Conservation (phyloP, 2,888 invertebrate species). For the Pyrrhosoma nymphula region DNA sequence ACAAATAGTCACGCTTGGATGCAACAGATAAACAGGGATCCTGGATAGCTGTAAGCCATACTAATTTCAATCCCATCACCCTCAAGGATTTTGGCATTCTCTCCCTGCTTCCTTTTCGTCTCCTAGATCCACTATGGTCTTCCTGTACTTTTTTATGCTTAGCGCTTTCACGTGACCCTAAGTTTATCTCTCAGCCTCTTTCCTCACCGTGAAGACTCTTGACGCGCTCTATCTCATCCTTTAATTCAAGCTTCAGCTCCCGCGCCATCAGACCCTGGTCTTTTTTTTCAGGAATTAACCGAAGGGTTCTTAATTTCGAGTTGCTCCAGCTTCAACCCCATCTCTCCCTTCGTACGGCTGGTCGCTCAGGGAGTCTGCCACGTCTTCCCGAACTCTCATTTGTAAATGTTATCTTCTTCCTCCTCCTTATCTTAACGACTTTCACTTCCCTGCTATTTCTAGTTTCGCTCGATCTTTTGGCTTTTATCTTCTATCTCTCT, state of each 20-base stretch:
- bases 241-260: not conserved
- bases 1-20: not conserved
- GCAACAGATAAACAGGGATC: not conserved
- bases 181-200: not conserved
- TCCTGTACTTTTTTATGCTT: not conserved
- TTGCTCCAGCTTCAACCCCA: not conserved
- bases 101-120: not conserved
- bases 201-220: not conserved
- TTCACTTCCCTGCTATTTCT: not conserved
- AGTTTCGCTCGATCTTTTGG: not conserved
- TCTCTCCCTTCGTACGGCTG: not conserved
- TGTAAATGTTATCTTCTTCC: slow-evolving; percentile 34
- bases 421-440: slow-evolving; percentile 59
- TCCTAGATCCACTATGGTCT: too few relatives aligned
- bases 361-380: not conserved
- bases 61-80: not conserved
- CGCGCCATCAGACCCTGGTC: not conserved
- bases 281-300: not conserved
- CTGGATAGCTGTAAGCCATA: not conserved
- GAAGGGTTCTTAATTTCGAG: not conserved
- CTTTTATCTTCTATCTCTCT: not conserved
- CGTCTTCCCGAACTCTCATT: slow-evolving; percentile 42
- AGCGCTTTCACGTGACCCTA: not conserved
- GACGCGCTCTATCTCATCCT: not conserved
- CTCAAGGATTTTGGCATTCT: not conserved